These are phyloP conservation scores for Chlorocebus sabaeus DNA, from an alignment of 2,113 vertebrate genomes.

Conservation along the genomic window DNA sequence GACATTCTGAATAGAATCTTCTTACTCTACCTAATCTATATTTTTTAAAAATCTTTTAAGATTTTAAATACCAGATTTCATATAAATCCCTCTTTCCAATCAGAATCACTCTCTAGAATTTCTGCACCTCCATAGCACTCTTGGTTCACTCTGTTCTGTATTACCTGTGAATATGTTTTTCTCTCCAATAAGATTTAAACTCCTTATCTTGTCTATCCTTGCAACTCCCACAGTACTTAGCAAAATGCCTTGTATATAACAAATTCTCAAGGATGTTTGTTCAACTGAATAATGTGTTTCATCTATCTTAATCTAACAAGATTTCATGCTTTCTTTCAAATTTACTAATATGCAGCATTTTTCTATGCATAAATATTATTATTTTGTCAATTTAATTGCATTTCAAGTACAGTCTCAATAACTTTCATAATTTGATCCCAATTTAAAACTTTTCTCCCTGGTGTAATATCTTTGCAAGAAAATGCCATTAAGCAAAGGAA, in stretches of 20 bases:
- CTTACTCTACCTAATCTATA: neutral
- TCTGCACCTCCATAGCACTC: neutral
- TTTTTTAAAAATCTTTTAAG: neutral
- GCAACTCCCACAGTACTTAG: neutral
- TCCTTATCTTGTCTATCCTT: neutral
- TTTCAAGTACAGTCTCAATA: neutral
- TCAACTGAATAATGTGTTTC: neutral
- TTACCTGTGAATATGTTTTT: neutral
- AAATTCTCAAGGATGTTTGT: neutral
- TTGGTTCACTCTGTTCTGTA: neutral
- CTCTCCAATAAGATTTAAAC: neutral
- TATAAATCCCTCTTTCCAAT: neutral
- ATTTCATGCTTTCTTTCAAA: neutral
- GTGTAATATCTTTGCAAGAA: conserved; percentile 9
- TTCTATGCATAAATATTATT: neutral
- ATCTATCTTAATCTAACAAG: neutral
- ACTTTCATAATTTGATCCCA: neutral
- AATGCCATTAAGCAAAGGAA: neutral
- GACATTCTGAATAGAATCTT: neutral
- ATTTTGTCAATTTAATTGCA: neutral
- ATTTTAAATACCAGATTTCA: neutral
- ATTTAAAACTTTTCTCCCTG: conserved; percentile 6
- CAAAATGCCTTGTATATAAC: neutral
- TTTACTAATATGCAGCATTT: neutral
- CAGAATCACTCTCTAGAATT: neutral